Percentiles rank a stretch among this genome's conserved stretches.
These are phyloP conservation scores for Platynereis dumerilii DNA, from an alignment of 2,888 invertebrate species.

Conservation along the genomic window DNA sequence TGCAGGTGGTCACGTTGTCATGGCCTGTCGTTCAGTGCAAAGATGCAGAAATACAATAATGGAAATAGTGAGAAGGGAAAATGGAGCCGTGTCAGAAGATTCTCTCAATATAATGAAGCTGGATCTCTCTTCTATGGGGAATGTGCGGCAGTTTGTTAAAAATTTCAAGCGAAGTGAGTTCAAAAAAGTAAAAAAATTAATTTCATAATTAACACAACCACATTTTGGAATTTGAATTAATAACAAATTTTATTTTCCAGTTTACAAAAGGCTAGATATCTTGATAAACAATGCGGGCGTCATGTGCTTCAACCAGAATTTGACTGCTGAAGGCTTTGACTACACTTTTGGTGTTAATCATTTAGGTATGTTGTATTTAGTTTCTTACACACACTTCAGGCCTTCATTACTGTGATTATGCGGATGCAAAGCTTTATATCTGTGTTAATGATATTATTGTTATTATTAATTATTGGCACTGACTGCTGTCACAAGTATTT, in stretches of 20 bases:
- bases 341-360: conserved; percentile 59
- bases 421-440: too few relatives aligned
- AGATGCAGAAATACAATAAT: conserved; percentile 21
- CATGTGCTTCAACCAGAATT: conserved; percentile 45
- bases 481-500: too few relatives aligned
- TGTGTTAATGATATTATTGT: too few relatives aligned
- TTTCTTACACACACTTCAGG: too few relatives aligned
- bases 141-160: conserved; percentile 75
- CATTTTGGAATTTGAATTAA: too few relatives aligned
- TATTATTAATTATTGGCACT: too few relatives aligned
- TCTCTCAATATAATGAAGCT: conserved; percentile 76
- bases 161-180: conserved; percentile 67
- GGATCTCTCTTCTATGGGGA: conserved; percentile 77
- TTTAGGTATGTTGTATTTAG: conserved; percentile 40
- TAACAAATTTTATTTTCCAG: too few relatives aligned
- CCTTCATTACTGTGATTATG: too few relatives aligned
- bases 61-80: conserved; percentile 23
- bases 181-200: too few relatives aligned
- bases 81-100: conserved; percentile 16
- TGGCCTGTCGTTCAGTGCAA: conserved; percentile 31
- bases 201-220: too few relatives aligned
- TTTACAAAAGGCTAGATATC: conserved; percentile 47
- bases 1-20: conserved; percentile 31
- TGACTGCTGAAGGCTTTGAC: conserved; percentile 59
- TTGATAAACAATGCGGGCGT: conserved; percentile 60